Conservation (phyloP, 1,140 invertebrate species). For the Ladona fulva region DNA sequence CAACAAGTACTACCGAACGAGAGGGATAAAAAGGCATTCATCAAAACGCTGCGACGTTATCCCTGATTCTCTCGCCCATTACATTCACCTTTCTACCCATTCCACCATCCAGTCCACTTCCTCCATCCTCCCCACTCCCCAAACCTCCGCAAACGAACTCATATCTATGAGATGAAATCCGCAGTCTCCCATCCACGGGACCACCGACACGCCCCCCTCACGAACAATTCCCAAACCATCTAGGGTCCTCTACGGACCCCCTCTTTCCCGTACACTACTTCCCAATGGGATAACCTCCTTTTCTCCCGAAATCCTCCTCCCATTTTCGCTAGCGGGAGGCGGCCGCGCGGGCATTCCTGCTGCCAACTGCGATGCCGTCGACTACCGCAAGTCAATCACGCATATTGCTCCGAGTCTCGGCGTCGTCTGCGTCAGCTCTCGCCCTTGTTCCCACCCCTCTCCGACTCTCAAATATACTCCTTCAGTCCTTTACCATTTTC, state of each 20-base stretch:
- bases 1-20: not conserved
- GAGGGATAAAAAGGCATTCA: not conserved
- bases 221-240: not conserved
- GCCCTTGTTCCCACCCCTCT: not conserved
- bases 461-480: not conserved
- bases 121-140: not conserved
- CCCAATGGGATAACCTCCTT: not conserved
- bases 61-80: not conserved
- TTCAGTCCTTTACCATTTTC: not conserved
- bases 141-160: not conserved
- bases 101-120: not conserved
- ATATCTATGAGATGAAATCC: not conserved
- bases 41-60: not conserved
- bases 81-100: not conserved
- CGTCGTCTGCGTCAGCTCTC: not conserved
- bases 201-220: not conserved
- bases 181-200: not conserved
- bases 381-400: constrained; percentile 2
- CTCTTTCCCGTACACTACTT: not conserved
- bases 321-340: not conserved
- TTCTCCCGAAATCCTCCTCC: not conserved
- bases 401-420: not conserved
- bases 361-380: not conserved
- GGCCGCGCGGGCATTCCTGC: not conserved
- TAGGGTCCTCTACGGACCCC: not conserved